These are phyloP conservation scores for Aldabrachelys gigantea DNA, from an alignment of 2,113 vertebrate genomes.

Conservation along the genomic window DNA sequence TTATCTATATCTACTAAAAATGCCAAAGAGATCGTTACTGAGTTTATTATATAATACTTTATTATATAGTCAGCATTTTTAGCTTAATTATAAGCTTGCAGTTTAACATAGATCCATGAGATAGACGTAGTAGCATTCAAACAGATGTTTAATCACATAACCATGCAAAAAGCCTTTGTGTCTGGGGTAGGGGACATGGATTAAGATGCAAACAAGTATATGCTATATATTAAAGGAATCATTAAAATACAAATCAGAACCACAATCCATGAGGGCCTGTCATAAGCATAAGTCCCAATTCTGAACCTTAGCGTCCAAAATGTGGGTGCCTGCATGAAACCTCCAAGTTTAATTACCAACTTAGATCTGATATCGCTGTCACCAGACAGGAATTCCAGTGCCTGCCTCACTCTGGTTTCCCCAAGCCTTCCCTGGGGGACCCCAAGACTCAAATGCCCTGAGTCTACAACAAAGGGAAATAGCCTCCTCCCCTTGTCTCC, in stretches of 20 bases:
- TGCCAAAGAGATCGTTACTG: not conserved
- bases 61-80: slow-evolving; percentile 16
- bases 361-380: no score
- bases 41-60: slow-evolving; percentile 18
- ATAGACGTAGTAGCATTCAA: not conserved
- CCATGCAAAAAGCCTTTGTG: not conserved
- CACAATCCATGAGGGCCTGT: not conserved
- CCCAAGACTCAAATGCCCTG: no score
- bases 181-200: rapidly evolving
- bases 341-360: no score
- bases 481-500: no score
- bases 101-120: not conserved
- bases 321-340: no score
- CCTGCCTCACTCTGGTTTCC: no score
- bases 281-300: no score
- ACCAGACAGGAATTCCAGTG: no score
- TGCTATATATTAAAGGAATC: not conserved
- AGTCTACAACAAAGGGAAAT: no score
- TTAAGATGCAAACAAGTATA: not conserved
- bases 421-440: no score
- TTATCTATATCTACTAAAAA: slow-evolving; percentile 30
- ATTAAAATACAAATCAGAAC: not conserved
- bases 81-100: slow-evolving; percentile 3
- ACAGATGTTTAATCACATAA: not conserved
- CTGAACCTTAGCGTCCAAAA: no score